phyloP scores from a whole-genome alignment of 2,797 vertebrate genomes.

The Coregonus suidteri region DNA sequence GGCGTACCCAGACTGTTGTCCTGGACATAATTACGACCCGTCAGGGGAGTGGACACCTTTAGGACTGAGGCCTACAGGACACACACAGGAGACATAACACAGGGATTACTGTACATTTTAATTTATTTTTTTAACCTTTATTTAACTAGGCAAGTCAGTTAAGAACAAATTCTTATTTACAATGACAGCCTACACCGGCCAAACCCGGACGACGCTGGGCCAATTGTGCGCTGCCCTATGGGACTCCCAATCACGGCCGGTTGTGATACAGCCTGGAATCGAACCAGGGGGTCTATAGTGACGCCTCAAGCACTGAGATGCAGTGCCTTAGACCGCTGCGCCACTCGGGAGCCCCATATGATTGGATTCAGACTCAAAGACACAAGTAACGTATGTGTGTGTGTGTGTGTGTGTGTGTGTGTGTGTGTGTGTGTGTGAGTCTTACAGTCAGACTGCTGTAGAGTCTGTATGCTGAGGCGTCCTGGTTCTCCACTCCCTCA shows the following conservation, averaged over 20 bases:
- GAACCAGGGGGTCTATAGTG: no score
- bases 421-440: background rate
- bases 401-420: background rate
- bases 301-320: no score
- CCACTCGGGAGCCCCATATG: no score
- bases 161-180: no score
- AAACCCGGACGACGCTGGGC: no score
- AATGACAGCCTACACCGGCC: no score
- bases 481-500: constrained; percentile 64
- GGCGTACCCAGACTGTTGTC: constrained; percentile 78
- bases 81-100: background rate
- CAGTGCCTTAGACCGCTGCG: no score
- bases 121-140: no score
- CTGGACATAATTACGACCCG: constrained; percentile 81
- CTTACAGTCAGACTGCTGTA: constrained; percentile 63
- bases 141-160: no score
- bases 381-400: background rate
- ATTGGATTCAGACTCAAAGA: background rate
- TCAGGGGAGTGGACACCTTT: constrained; percentile 81
- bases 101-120: background rate
- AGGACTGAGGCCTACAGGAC: constrained; percentile 76
- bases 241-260: no score
- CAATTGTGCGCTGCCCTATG: no score
- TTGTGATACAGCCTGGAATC: no score
- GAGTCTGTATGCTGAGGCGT: constrained; percentile 74